phyloP scores from a whole-genome alignment of 2,113 vertebrate species.

The Anhinga anhinga region DNA sequence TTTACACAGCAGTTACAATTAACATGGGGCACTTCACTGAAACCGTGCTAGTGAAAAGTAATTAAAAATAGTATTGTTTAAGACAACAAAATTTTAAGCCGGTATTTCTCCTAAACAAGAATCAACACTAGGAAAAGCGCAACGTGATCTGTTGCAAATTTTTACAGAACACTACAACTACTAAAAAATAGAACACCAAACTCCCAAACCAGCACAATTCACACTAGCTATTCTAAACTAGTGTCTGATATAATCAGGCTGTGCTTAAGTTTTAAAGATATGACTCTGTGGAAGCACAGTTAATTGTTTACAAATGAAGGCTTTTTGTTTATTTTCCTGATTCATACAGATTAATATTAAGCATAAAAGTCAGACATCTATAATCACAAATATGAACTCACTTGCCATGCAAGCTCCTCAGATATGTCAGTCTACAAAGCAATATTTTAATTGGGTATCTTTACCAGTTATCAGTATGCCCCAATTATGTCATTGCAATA shows the following conservation, averaged over 20 bases:
- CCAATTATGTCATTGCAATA: conserved; percentile 59
- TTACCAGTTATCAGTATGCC: conserved; percentile 55
- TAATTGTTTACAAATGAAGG: conserved; percentile 50
- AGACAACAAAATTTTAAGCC: not conserved
- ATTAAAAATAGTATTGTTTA: not conserved
- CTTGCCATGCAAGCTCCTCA: conserved; percentile 45
- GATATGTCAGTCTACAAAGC: conserved; percentile 58
- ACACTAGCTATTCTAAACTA: not conserved
- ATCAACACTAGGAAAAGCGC: not conserved
- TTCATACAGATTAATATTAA: conserved; percentile 46
- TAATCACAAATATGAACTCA: conserved; percentile 36
- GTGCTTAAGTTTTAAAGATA: conserved; percentile 5
- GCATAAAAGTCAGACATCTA: conserved; percentile 45
- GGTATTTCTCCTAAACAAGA: not conserved
- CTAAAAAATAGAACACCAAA: not conserved
- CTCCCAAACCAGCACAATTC: not conserved
- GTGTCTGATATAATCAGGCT: not conserved
- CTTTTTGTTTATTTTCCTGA: conserved; percentile 56
- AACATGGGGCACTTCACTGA: not conserved
- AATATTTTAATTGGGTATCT: conserved; percentile 65
- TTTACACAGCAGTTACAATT: not conserved
- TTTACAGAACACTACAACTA: not conserved
- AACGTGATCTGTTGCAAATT: not conserved
- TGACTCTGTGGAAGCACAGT: not conserved
- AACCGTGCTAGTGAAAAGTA: not conserved